These are phyloP conservation scores for Melanophora roralis DNA, from an alignment of 2,888 invertebrate genomes.

Conservation along the genomic window DNA sequence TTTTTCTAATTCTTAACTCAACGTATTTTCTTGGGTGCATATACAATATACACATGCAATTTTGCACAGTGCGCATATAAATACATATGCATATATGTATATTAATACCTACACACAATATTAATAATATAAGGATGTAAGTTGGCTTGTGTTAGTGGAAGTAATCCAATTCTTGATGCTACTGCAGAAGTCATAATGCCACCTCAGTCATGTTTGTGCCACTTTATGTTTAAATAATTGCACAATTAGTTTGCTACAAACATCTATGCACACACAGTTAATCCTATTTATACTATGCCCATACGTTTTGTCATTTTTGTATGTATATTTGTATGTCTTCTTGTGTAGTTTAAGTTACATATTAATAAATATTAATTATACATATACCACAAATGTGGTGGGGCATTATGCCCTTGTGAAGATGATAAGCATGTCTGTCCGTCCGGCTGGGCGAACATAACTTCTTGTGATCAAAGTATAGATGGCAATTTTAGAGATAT, in stretches of 20 bases:
- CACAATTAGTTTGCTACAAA: slow-evolving; percentile 74
- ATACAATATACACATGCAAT: background rate
- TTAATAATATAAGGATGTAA: no score
- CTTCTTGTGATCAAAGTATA: no score
- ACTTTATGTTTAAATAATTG: slow-evolving; percentile 77
- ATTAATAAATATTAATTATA: no score
- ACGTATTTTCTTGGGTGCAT: no score
- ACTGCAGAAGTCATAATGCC: slow-evolving; percentile 74
- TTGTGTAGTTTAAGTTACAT: background rate
- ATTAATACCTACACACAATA: no score
- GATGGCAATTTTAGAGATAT: no score
- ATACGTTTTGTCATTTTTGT: background rate
- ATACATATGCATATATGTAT: background rate
- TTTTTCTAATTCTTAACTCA: no score
- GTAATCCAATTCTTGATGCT: slow-evolving; percentile 55
- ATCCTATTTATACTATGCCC: background rate
- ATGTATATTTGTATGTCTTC: background rate
- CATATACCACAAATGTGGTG: no score
- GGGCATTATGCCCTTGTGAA: no score
- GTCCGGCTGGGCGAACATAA: no score
- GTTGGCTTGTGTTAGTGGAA: slow-evolving; percentile 26
- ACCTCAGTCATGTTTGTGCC: slow-evolving; percentile 76
- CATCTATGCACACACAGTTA: slow-evolving; percentile 8
- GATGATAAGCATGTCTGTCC: no score
- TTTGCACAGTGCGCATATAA: background rate